These are phyloP conservation scores for Hyperopisus bebe DNA, from an alignment of 2,113 vertebrate genomes.

Conservation along the genomic window DNA sequence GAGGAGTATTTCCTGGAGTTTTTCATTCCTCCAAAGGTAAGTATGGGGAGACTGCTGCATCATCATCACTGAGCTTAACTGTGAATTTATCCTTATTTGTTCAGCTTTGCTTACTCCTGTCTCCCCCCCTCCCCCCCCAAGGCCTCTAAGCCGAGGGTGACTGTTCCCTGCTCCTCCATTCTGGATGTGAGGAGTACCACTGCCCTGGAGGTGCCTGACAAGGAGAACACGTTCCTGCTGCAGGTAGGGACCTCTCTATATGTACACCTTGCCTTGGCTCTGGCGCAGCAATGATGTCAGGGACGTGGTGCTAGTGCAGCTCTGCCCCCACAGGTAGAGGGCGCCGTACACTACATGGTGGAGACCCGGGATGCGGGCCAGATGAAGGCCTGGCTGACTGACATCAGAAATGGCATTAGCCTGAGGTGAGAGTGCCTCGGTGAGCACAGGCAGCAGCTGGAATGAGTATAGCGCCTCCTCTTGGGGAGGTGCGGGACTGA, in stretches of 20 bases:
- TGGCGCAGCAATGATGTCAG: background rate
- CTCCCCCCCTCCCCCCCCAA: conserved; percentile 27
- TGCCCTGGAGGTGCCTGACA: conserved; percentile 81
- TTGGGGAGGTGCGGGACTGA: background rate
- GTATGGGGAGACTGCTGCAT: conserved; percentile 9
- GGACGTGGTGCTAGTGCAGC: background rate
- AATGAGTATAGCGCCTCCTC: background rate
- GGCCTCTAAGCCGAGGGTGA: conserved; percentile 77
- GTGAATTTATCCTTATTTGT: background rate
- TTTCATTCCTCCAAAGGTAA: conserved; percentile 85
- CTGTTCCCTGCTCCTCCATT: conserved; percentile 71
- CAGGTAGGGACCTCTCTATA: conserved; percentile 57
- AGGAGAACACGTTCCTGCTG: conserved; percentile 85
- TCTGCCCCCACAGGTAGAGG: conserved; percentile 61
- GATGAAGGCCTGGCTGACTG: conserved; percentile 82
- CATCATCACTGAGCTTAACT: background rate
- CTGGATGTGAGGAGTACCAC: conserved; percentile 78
- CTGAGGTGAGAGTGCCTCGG: conserved; percentile 60
- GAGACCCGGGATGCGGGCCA: conserved; percentile 78
- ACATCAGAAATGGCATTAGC: conserved; percentile 80
- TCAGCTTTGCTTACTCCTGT: background rate
- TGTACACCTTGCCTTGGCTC: background rate
- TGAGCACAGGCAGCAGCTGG: background rate
- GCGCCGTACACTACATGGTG: conserved; percentile 73
- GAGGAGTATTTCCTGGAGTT: conserved; percentile 81